Base-by-base conservation (phyloP, 2,113 vertebrate species). In the Ondatra zibethicus region DNA sequence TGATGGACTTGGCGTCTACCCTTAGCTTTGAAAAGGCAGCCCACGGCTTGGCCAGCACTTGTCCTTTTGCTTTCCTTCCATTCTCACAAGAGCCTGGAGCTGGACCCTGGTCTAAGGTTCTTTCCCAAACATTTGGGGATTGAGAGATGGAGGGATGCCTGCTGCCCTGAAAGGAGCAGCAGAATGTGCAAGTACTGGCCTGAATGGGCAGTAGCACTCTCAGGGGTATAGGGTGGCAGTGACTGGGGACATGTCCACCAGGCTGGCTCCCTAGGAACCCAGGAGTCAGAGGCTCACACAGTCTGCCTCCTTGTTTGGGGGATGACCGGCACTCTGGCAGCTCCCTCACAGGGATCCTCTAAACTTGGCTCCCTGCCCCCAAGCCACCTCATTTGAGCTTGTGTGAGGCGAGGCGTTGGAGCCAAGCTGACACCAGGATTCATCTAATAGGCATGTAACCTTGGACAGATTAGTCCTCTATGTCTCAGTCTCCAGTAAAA, bases 1-100 rank as follows among this genome's bases (percentile, higher is more conserved):
- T 27, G 47, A 89, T 76, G 77, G 55, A 39, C 52, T 89, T 96
- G 92, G 89, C 70, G 50, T 66, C 45, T 36, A n/a, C 82, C 12
- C 29, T 33, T 42, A 68, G 66, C 91, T 96, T 93, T 96, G 93
- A 96, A 88, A 81, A 70, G 45, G 87, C 88, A 96, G 84, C 47
- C 65, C 31, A 55, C 0, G 0, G 61, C 47, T 81, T 77, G 81
- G 93, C 89, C 58, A 86, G 78, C 70, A 76, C n/a, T 91, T 42
- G 39, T 58, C n/a, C 75, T 88, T 94, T 75, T 55, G 84, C 55
- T 36, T 39, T 52, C 92, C 81, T 88, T 94, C 80, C 39, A 82
- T 47, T 92, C 6, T 31, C 47, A 27, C 55, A 68, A 68, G 85
- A 65, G 39, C 72, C 66, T 47, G 72, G 80, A 94, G 52, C 45